Conservation (phyloP, 2,888 invertebrate species). For the Synergus laeviventris region DNA sequence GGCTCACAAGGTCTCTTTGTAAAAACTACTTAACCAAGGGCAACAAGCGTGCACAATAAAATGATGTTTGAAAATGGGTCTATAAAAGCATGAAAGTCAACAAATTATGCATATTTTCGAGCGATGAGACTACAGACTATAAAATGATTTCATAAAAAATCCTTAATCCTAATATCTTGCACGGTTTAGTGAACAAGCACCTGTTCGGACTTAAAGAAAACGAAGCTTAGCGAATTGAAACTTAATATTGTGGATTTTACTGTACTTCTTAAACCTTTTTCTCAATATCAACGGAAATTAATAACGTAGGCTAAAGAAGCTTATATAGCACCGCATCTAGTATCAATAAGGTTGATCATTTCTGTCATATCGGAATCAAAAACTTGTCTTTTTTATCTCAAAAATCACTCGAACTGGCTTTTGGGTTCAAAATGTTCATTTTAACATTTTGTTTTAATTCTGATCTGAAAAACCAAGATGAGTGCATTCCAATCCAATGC, state of each 20-base stretch:
- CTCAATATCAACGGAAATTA: conserved; percentile 47
- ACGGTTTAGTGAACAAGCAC: conserved; percentile 52
- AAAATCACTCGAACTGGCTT: background rate
- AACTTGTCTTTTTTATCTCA: conserved; percentile 38
- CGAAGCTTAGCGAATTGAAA: conserved; percentile 46
- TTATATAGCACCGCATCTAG: conserved; percentile 65
- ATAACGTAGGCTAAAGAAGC: conserved; percentile 48
- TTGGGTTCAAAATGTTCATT: conserved; percentile 14
- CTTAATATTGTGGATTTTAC: conserved; percentile 43
- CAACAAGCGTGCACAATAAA: conserved; percentile 45
- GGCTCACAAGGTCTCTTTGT: conserved; percentile 45
- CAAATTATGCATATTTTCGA: background rate
- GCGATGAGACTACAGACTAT: conserved; percentile 47
- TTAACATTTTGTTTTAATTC: background rate
- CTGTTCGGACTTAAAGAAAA: conserved; percentile 44
- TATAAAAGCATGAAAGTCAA: conserved; percentile 35
- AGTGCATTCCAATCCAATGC: background rate
- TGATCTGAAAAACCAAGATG: background rate
- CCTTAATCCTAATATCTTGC: conserved; percentile 61
- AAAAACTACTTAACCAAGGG: conserved; percentile 43
- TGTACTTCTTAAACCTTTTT: conserved; percentile 47
- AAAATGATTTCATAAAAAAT: conserved; percentile 60
- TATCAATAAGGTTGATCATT: conserved; percentile 54
- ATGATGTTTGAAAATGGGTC: conserved; percentile 42
- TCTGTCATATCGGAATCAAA: conserved; percentile 38